These are phyloP conservation scores for Apis laboriosa DNA, from an alignment of 1,140 invertebrate species.

Conservation along the genomic window DNA sequence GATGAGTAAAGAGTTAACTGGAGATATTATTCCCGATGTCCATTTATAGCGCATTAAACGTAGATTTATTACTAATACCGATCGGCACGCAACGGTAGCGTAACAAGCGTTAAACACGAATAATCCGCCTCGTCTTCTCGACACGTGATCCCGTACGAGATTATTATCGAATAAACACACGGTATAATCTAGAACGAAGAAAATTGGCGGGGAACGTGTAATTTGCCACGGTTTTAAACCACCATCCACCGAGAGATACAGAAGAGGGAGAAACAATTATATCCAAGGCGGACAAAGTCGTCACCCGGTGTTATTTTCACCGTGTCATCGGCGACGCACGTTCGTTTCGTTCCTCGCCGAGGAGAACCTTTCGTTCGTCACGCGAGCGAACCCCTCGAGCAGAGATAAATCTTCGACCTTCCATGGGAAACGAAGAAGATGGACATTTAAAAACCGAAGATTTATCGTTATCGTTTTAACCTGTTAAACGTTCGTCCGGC, in stretches of 20 bases:
- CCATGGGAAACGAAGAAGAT: neutral
- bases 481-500: too few relatives aligned
- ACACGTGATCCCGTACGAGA: neutral
- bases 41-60: neutral
- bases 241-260: neutral
- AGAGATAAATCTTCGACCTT: conserved; percentile 14
- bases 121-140: neutral
- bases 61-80: neutral
- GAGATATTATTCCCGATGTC: neutral
- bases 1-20: neutral
- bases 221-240: conserved; percentile 2
- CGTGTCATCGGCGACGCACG: conserved; percentile 5
- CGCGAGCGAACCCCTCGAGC: neutral
- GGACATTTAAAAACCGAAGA: too few relatives aligned
- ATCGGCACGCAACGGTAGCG: neutral
- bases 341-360: too few relatives aligned
- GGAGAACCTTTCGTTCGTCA: neutral
- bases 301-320: neutral
- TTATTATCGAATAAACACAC: neutral
- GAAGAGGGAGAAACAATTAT: conserved; percentile 8
- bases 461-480: too few relatives aligned
- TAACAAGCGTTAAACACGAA: neutral
- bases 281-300: neutral
- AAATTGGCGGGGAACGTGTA: neutral
- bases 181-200: neutral